Evolutionary conservation across 2,113 vertebrate species (phyloP).

Genomic region (Sturnus vulgaris): DNA sequence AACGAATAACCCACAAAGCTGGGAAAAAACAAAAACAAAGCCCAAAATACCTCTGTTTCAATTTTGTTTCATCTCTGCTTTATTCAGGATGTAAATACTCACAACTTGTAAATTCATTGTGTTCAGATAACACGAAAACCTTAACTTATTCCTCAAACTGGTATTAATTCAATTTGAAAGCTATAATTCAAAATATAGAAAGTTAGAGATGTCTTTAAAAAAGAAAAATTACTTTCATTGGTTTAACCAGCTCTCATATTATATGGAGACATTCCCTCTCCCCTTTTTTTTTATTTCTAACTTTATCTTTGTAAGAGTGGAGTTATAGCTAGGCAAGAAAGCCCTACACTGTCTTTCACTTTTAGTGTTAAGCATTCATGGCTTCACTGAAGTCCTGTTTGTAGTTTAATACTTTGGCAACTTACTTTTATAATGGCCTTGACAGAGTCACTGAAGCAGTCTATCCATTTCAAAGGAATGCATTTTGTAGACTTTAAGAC

Average conservation of each 20-base stretch:
- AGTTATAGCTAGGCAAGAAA: background rate
- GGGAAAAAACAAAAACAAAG: background rate
- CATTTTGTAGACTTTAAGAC: background rate
- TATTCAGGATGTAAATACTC: background rate
- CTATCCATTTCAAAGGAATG: background rate
- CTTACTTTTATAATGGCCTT: background rate
- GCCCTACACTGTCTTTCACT: background rate
- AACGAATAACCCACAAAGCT: background rate
- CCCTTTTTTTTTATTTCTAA: background rate
- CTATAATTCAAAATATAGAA: background rate
- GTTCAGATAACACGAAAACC: background rate
- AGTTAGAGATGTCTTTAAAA: background rate
- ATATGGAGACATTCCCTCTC: background rate
- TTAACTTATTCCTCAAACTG: background rate
- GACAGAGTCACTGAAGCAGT: background rate
- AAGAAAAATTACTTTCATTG: background rate
- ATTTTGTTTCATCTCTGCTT: constrained; percentile 6
- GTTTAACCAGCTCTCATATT: background rate
- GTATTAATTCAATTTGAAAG: background rate
- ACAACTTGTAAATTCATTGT: background rate
- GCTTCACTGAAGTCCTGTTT: background rate
- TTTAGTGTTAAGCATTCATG: background rate
- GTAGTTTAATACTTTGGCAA: background rate
- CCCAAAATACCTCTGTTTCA: background rate
- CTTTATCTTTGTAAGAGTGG: background rate